Conservation (phyloP, 2,113 vertebrate genomes). For the Tragelaphus scriptus region DNA sequence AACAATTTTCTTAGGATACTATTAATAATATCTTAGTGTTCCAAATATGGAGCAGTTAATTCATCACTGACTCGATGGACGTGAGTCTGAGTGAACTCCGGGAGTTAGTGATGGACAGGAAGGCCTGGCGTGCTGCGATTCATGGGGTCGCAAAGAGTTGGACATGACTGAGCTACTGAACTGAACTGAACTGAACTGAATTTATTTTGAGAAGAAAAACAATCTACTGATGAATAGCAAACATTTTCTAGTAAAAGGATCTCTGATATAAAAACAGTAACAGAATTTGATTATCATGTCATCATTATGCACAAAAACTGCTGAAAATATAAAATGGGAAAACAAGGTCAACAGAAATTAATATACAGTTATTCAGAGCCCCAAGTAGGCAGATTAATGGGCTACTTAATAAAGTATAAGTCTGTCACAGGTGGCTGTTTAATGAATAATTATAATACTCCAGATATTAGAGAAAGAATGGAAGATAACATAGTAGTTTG, state of each 20-base stretch:
- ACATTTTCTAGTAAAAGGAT: neutral
- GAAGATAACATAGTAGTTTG: constrained; percentile 3
- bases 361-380: neutral
- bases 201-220: neutral
- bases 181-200: no score
- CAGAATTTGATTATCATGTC: neutral
- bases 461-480: neutral
- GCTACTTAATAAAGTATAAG: neutral
- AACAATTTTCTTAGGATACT: neutral
- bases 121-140: no score
- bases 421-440: constrained; percentile 15
- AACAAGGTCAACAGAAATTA: neutral
- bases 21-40: neutral
- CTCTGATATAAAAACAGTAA: neutral
- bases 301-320: neutral
- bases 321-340: constrained; percentile 6
- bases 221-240: neutral
- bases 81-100: no score
- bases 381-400: neutral
- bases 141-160: no score
- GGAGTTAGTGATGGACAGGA: no score
- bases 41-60: neutral
- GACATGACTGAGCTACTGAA: no score
- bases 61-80: no score
- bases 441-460: neutral